Evolutionary conservation across 2,113 vertebrate species (phyloP), one percentile per base, ranked within the genome.

Genomic region (Thamnophis sirtalis): DNA sequence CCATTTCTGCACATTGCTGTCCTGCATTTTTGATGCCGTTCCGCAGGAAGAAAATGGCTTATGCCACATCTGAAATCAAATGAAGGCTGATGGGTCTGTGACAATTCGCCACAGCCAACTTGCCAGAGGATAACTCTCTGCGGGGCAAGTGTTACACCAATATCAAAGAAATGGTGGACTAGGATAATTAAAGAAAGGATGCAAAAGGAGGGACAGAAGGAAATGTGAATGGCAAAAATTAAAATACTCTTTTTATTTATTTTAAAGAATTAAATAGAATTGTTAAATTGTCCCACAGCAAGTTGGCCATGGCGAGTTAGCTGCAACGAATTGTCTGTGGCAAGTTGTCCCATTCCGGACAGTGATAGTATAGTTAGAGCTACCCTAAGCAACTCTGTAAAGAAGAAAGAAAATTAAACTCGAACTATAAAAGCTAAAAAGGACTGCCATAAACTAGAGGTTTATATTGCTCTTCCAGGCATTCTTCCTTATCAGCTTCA

Each of bases 401-500:
- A 92, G 28, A 55, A 55, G 9, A 43, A 43, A 85, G 89, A 93
- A 58, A 87, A 92, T 56, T 56, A 22, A 91, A 92, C 91, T 26
- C 84, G 55, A 86, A 95, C 28, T 53, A 87, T 92, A 91, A 94
- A 94, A 92, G 89, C 5, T 91, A 21, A 93, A 92, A 94, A 94
- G 93, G 51, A 94, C 91, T 53, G 53, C 88, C 92, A 93, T 94
- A 92, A 95, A 94, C 63, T 89, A 68, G 84, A 50, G 50, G 60
- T 95, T 96, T 93, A 94, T 95, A 93, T 90, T 94, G 80, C 55
- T 90, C 63, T 93, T 94, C 73, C 92, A 93, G 89, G 56, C 55
- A 94, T 92, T 53, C 88, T 93, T 87, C 90, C 84, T 94, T 91
- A 94, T 93, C 93, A 95, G 68, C 84, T 94, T 95, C 90, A 93